Evolutionary conservation across 2,797 vertebrate genomes (phyloP), one percentile per base, ranked within the genome.

Genomic region (Thaleichthys pacificus): DNA sequence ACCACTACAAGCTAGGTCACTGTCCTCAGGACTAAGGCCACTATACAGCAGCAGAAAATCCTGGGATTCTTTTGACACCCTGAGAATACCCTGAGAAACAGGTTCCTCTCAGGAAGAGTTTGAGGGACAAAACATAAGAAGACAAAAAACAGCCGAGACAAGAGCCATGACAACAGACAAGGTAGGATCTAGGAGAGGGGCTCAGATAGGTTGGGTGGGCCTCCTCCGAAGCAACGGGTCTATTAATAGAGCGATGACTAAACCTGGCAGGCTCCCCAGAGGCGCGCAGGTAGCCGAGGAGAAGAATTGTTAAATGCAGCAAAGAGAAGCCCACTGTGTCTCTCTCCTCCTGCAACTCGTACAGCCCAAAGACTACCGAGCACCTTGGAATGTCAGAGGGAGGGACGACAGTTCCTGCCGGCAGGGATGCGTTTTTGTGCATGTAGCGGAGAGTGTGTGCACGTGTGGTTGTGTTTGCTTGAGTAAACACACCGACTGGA

Each of bases 201-300:
- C 54, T 49, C 22, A 66, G 42, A 5, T 47, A 49, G 47, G 70
- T 17, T 35, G 58, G 49, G 68, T 35, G 65, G n/a, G 66, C 73
- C 70, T 78, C 66, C 61, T 71, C 61, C 73, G 66, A 77, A 77
- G 75, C 75, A 58, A 70, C 69, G 61, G 47, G 26, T 75, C 80
- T 90, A 91, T 90, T 82, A 87, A 86, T 91, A 92, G 87, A 61
- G 67, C 17, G 62, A 80, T 75, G 69, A 72, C 70, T 72, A 30
- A 75, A 82, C 49, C 64, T 77, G 15, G 22, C 63, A 9, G 17
- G 64, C 32, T 32, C 15, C 77, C 51, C 19, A 6, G 51, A n/a
- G 24, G 26, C 72, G 71, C 75, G 72, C 65, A 80, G 75, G 74
- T 65, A 79, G 70, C 75, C 80, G 73, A 66, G 75, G 61, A 75